phyloP scores from a whole-genome alignment of 2,113 vertebrate genomes.

The Cyphomyrus plagiostoma region DNA sequence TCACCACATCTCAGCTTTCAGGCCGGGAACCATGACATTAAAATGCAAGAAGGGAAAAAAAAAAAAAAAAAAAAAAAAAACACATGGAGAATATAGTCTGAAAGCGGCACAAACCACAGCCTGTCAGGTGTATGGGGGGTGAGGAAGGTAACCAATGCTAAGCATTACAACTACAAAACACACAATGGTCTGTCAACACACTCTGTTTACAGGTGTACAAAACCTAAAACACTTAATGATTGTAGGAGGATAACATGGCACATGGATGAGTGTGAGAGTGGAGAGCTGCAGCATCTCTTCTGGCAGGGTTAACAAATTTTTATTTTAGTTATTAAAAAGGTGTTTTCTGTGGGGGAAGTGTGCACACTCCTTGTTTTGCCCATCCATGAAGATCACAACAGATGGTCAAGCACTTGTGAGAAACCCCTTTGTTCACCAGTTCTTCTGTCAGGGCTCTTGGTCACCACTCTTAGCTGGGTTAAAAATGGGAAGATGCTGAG shows the following conservation, averaged over 20 bases:
- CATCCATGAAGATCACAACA: not conserved
- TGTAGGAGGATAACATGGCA: not conserved
- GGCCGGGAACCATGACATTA: not conserved
- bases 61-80: not conserved
- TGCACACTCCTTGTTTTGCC: not conserved
- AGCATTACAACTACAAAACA: not conserved
- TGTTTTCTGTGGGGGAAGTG: not conserved
- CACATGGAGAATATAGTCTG: not conserved
- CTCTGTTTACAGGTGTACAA: not conserved
- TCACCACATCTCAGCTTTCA: not conserved
- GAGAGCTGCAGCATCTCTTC: not conserved
- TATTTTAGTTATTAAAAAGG: not conserved
- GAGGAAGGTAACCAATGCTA: not conserved
- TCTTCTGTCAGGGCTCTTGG: not conserved
- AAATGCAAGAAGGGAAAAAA: not conserved
- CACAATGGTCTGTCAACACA: not conserved
- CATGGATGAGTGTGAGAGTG: not conserved
- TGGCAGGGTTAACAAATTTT: not conserved
- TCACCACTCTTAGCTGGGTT: not conserved
- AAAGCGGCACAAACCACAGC: not conserved
- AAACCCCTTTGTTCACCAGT: not conserved
- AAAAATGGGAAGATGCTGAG: not conserved
- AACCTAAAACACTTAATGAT: not conserved
- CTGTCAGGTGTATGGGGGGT: not conserved
- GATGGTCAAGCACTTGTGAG: not conserved